Base-by-base conservation (phyloP, 2,113 vertebrate species). In the Neodon shergylaensis region DNA sequence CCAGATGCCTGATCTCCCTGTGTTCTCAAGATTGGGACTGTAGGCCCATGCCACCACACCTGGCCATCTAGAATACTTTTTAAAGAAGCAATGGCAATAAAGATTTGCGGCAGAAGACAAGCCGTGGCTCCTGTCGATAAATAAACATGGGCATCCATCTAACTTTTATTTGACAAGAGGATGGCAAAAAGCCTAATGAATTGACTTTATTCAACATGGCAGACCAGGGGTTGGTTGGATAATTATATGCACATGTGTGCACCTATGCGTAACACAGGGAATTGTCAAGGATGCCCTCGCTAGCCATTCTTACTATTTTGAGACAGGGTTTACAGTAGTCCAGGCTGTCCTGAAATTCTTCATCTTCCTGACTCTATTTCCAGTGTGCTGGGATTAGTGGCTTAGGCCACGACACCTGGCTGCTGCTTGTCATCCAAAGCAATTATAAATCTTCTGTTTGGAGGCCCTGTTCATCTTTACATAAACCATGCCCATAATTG, bases 101-200 rank as follows among this genome's bases (percentile, higher is more conserved):
- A 73, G 47, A 90, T 11, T 28, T 7, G 9, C n/a, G 6, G n/a
- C 92, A 24, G 39, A 73, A 76, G 52, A 78, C 61, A 78, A 26
- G 16, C 31, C 5, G 0, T 39, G 36, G 3, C 12, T 28, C 54
- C 2, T 8, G 26, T 36, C 58, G 33, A 14, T 61, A 42, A 63
- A 44, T 11, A 49, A 21, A 61, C 28, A 4, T 0, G 0, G 0
- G 14, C 49, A 26, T n/a, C 39, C 5, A 0, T 26, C 9, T 5
- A n/a, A 26, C 49, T 91, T 5, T 44, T 42, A 2, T 24, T n/a
- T 9, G 42, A 19, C 11, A 73, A 73, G 52, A 28, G 2, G 39
- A 66, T 22, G 11, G n/a, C 72, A 19, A 58, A 72, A 49, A 36
- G 8, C 36, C 42, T 49, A 42, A 31, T 10, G 74, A 28, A 79